Evolutionary conservation across 2,888 invertebrate genomes (phyloP).

Genomic region (Sarcophaga subvicina): DNA sequence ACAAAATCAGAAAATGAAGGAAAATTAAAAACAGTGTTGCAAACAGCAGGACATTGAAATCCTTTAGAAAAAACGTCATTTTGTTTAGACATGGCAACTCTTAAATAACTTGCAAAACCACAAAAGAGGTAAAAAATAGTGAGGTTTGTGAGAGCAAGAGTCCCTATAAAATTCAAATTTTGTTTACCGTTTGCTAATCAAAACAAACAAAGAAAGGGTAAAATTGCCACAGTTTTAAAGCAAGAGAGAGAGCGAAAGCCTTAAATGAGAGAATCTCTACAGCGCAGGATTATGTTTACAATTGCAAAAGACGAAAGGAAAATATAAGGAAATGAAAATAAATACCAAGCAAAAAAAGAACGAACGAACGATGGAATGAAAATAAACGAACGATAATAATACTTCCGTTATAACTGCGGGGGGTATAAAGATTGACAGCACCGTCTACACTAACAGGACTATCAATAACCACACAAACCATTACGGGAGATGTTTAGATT

Average conservation of each 20-base stretch:
- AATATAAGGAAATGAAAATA: neutral
- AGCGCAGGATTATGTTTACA: slow-evolving; percentile 50
- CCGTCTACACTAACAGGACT: no score
- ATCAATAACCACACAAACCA: no score
- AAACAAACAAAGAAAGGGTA: no score
- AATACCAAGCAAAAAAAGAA: slow-evolving; percentile 4
- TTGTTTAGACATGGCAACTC: neutral
- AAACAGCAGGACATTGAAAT: no score
- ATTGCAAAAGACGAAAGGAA: neutral
- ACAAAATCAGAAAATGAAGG: no score
- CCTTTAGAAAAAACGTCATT: no score
- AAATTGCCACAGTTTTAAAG: neutral
- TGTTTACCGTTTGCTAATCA: no score
- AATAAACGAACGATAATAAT: neutral
- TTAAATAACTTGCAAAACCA: neutral
- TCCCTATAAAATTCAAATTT: no score
- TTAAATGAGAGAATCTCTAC: neutral
- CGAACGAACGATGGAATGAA: neutral
- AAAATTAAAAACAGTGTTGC: no score
- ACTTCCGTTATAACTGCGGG: neutral
- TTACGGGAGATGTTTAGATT: no score
- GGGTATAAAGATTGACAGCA: neutral
- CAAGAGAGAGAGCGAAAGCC: neutral
- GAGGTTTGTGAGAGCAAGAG: neutral
- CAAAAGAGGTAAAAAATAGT: neutral